A percentile compares a stretch with the other conserved stretches of the same genome.
phyloP scores from a whole-genome alignment of 2,888 invertebrate species.

The Phrixothrix hirtus region DNA sequence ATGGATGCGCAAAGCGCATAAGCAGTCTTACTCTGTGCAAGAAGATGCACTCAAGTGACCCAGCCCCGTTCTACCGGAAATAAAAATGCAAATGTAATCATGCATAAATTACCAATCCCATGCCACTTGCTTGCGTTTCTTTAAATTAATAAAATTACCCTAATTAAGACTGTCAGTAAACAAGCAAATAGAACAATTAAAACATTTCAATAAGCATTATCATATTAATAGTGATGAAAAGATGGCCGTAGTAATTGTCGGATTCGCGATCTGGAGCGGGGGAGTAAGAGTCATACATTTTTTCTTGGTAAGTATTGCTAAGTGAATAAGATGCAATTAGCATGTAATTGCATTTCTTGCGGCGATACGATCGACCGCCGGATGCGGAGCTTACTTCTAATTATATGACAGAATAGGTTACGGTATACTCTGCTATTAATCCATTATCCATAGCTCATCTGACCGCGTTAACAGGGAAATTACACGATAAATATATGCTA shows the following conservation, averaged over 20 bases:
- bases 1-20: background rate
- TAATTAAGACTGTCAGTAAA: slow-evolving; percentile 20
- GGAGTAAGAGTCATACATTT: background rate
- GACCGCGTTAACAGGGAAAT: slow-evolving; percentile 30
- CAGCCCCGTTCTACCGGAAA: slow-evolving; percentile 3
- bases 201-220: no score
- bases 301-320: slow-evolving; percentile 5
- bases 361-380: slow-evolving; percentile 33
- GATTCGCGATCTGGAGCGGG: no score
- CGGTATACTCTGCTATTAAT: slow-evolving; percentile 29
- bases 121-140: slow-evolving; percentile 7
- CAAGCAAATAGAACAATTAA: slow-evolving; percentile 21
- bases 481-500: slow-evolving; percentile 17
- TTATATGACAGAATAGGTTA: slow-evolving; percentile 37
- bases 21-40: background rate
- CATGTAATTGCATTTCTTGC: slow-evolving; percentile 31
- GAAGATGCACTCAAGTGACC: background rate
- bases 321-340: slow-evolving; percentile 24
- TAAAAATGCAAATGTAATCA: slow-evolving; percentile 19
- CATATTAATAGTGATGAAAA: no score
- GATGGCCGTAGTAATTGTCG: no score
- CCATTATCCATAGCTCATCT: slow-evolving; percentile 33
- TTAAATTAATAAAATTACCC: slow-evolving; percentile 23
- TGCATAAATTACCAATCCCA: slow-evolving; percentile 14
- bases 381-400: slow-evolving; percentile 35